These are phyloP conservation scores for Siniperca chuatsi DNA, from an alignment of 2,113 vertebrate species.

Conservation along the genomic window DNA sequence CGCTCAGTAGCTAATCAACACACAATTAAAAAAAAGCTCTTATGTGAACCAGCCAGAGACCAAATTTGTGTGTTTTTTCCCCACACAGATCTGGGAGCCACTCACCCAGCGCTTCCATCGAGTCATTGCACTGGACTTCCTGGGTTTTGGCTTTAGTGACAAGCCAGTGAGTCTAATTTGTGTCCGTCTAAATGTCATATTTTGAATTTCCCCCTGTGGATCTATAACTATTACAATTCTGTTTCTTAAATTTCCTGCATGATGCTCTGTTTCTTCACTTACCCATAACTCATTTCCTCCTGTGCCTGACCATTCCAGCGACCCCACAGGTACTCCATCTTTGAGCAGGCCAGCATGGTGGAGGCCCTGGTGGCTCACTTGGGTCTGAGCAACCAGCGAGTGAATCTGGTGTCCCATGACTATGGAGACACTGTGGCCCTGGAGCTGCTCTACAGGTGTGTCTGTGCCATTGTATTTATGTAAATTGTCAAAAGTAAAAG, in stretches of 20 bases:
- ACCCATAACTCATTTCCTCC: not conserved
- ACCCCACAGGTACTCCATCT: conserved; percentile 93
- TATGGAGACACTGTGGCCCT: conserved; percentile 96
- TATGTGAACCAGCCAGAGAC: not conserved
- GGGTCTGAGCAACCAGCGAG: conserved; percentile 87
- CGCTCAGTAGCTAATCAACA: not conserved
- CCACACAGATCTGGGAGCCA: conserved; percentile 92
- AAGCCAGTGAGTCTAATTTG: conserved; percentile 89
- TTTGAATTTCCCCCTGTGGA: not conserved
- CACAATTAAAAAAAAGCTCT: not conserved
- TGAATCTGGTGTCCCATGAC: conserved; percentile 93
- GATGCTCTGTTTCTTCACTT: not conserved
- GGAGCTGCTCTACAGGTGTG: conserved; percentile 94
- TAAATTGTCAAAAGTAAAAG: not conserved
- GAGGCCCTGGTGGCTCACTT: conserved; percentile 89
- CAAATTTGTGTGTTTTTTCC: not conserved
- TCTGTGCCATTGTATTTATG: not conserved
- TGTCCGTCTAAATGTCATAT: not conserved
- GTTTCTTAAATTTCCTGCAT: not conserved
- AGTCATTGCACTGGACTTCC: conserved; percentile 93
- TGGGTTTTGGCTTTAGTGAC: conserved; percentile 97
- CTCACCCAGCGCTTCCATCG: conserved; percentile 91
- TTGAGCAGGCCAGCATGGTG: conserved; percentile 94
- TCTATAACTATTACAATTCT: no score
- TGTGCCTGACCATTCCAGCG: conserved; percentile 78